A percentile compares a stretch with the other conserved stretches of the same genome.
phyloP scores from a whole-genome alignment of 2,888 invertebrate species.

The Rosalia funebris region DNA sequence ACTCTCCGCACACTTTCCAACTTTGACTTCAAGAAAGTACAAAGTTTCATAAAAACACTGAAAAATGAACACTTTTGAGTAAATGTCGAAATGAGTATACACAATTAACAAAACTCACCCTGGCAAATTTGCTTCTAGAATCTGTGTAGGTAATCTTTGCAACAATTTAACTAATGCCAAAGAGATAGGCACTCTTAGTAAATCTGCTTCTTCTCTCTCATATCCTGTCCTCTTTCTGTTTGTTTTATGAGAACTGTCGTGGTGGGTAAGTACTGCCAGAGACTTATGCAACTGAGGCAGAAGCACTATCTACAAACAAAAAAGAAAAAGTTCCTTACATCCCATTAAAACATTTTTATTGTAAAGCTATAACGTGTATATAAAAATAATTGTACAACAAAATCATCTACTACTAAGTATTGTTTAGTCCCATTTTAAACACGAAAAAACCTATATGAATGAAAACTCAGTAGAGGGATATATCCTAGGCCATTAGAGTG shows the following conservation, averaged over 20 bases:
- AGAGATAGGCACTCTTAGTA: conserved; percentile 90
- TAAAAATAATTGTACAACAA: too few species aligned
- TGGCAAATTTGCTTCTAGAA: conserved; percentile 80
- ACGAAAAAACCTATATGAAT: too few species aligned
- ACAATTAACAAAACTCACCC: conserved; percentile 70
- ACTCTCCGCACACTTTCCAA: conserved; percentile 85
- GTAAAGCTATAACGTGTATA: too few species aligned
- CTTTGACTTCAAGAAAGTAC: conserved; percentile 89
- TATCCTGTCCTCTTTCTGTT: conserved; percentile 75
- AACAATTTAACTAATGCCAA: conserved; percentile 91
- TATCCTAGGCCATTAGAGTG: too few species aligned
- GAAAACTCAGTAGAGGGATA: too few species aligned
- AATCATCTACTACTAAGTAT: too few species aligned
- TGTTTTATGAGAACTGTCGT: conserved; percentile 81
- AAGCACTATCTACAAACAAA: conserved; percentile 66
- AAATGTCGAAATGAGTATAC: conserved; percentile 4
- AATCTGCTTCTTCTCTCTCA: conserved; percentile 90
- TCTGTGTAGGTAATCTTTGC: conserved; percentile 82
- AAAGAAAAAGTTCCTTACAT: background rate
- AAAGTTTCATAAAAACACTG: conserved; percentile 87
- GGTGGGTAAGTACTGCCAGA: conserved; percentile 75
- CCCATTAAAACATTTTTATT: too few species aligned
- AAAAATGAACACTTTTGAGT: conserved; percentile 15
- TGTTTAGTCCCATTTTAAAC: too few species aligned
- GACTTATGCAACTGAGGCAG: conserved; percentile 83